Percentiles rank a stretch among this genome's conserved stretches.
phyloP scores from a whole-genome alignment of 2,888 invertebrate genomes.

The Ophioninae sp. region DNA sequence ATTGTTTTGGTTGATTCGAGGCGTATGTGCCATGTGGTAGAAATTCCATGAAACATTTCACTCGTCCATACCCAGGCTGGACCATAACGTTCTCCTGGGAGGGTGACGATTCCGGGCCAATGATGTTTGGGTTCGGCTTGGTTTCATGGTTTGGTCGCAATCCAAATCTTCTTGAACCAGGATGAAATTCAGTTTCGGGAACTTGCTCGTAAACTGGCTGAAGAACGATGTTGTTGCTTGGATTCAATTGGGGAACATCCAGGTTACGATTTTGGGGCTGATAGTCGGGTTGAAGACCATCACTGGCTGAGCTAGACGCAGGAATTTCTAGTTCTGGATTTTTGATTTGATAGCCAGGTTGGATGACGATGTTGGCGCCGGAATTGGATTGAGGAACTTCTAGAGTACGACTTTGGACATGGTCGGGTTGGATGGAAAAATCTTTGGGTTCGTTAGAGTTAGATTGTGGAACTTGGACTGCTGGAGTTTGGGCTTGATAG shows the following conservation, averaged over 20 bases:
- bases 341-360: neutral
- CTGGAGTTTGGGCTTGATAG: neutral
- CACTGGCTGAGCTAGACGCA: neutral
- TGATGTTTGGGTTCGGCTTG: neutral
- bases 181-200: neutral
- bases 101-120: neutral
- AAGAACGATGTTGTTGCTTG: neutral
- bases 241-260: neutral
- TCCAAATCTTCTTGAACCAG: neutral
- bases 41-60: slow-evolving; percentile 6
- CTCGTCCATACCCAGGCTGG: slow-evolving; percentile 6
- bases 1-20: neutral
- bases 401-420: neutral
- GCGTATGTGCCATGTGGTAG: neutral
- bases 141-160: neutral
- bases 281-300: neutral
- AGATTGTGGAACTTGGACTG: neutral
- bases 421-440: neutral
- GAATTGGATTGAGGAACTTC: neutral
- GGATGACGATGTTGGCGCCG: neutral
- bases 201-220: neutral
- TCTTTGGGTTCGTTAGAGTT: neutral
- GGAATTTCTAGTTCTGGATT: neutral
- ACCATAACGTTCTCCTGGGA: slow-evolving; percentile 2
- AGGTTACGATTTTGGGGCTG: neutral